Base-by-base conservation (phyloP, 2,888 invertebrate species). In the Leptinotarsa juncta region DNA sequence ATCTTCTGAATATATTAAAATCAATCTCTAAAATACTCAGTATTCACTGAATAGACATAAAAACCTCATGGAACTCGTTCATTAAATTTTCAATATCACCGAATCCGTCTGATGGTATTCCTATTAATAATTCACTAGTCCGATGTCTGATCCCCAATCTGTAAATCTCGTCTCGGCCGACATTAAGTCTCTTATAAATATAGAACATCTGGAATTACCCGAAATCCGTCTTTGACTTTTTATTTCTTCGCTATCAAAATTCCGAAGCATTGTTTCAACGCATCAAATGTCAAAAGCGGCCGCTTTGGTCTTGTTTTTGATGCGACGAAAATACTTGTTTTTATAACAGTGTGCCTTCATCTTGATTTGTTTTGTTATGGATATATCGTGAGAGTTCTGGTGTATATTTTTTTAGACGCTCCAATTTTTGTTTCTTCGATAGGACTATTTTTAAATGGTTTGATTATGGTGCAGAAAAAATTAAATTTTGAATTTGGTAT, bases 201-300 rank as follows among this genome's bases (percentile, higher is more conserved):
- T 67, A 67, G 67, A 67, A 53, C 67, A 67, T 67, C 67, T 67
- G 49, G 67, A 67, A 50, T 53, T 32, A 26, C 53, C 26, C 53
- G 50, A 67, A 67, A 51, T 67, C 67, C 67, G 62, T 62, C 67
- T n/a, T 26, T 51, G 23, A 51, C n/a, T 67, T 67, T 67, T 51
- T 53, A 20, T 67, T 67, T 32, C 67, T 53, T 20, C 7, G 53
- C 67, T 67, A 67, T 67, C 67, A 67, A 67, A 67, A 67, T 67
- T 67, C 67, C 67, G 26, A 23, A 67, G 67, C 67, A 67, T 67
- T 67, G 67, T 67, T 67, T 67, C 67, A 32, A 51, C 67, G 67
- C 67, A 51, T 67, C 67, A 50, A 51, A 67, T 67, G 67, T 67
- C 67, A 67, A 51, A 67, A 67, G 67, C 50, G 53, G 51, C 67